Base-by-base conservation (phyloP, 2,888 invertebrate genomes). In the Ceraclea dissimilis region DNA sequence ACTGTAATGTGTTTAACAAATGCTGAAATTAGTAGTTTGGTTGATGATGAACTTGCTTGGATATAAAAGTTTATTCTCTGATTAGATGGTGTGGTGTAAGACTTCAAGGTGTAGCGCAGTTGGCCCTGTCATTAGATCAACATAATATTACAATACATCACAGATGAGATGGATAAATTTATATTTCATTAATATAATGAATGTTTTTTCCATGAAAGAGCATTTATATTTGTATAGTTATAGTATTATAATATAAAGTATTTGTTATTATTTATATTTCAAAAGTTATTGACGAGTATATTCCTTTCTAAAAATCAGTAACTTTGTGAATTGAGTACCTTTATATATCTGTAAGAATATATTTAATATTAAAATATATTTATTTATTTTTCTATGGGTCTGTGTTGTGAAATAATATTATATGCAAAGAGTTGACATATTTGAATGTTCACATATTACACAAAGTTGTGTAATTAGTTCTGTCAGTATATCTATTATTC, bases 321-420 rank as follows among this genome's bases (percentile, higher is more conserved):
- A 49, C 49, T 49, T 46, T 19, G 13, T n/a, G 16, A 39, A n/a
- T 8, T 22, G 19, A 49, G 49, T 49, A 49, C 49, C 49, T 49
- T 22, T n/a, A 22, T 49, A 49, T 49, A 13, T 20, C n/a, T 19
- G 18, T 46, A 46, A 49, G 6, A 18, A 6, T 19, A 18, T 47
- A 47, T n/a, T n/a, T 47, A 19, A 47, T 47, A 11, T 44, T 49
- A 54, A 46, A 44, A 55, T 50, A 48, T 16, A 53, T 47, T 46
- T 53, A 26, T 26, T 46, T 54, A 54, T 54, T 54, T 54, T 54
- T 54, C 33, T 54, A 54, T 33, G 22, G 49, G 44, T 55, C 44
- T 51, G 55, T 50, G 55, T 55, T 55, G 55, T 55, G 55, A 55
- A 20, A 39, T 54, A 11, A 8, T 31, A 8, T 31, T 31, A 31